Conservation (phyloP, 2,888 invertebrate species). For the Cloeon dipterum region DNA sequence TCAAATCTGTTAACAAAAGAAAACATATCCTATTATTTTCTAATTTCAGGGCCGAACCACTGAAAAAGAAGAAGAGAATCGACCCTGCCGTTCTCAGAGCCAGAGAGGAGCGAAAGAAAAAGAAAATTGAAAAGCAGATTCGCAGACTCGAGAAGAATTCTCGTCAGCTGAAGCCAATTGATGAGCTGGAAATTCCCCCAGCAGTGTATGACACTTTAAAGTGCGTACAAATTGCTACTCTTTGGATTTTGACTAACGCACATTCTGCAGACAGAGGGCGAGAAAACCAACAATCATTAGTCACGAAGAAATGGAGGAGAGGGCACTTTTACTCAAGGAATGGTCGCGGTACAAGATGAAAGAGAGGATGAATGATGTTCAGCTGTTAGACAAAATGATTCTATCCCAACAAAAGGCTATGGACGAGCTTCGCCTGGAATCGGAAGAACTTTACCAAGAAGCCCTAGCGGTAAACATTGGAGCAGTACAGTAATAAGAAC, state of each 20-base stretch:
- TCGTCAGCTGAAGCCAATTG: conserved; percentile 69
- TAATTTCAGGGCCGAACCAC: conserved; percentile 47
- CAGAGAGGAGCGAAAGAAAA: conserved; percentile 59
- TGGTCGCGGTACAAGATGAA: conserved; percentile 49
- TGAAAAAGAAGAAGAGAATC: conserved; percentile 71
- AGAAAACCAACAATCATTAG: conserved; percentile 26
- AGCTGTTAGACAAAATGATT: conserved; percentile 41
- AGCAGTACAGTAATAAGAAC: not conserved
- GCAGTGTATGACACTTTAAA: too few relatives aligned
- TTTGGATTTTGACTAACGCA: too few relatives aligned
- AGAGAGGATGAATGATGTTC: conserved; percentile 37
- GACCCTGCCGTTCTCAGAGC: conserved; percentile 61
- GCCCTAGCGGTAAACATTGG: conserved; percentile 45
- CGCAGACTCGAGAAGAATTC: conserved; percentile 55
- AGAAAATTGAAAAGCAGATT: conserved; percentile 71
- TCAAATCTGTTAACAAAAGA: not conserved
- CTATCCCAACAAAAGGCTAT: conserved; percentile 55
- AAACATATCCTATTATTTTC: not conserved
- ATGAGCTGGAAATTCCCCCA: conserved; percentile 56
- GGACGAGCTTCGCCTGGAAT: conserved; percentile 51
- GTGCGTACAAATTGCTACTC: too few relatives aligned
- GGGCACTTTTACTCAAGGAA: conserved; percentile 41
- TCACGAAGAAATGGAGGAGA: conserved; percentile 32
- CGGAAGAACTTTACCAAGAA: conserved; percentile 66
- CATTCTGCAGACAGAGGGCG: conserved; percentile 19